These are phyloP conservation scores for Wiebesia pumilae DNA, from an alignment of 1,140 invertebrate genomes.

Conservation along the genomic window DNA sequence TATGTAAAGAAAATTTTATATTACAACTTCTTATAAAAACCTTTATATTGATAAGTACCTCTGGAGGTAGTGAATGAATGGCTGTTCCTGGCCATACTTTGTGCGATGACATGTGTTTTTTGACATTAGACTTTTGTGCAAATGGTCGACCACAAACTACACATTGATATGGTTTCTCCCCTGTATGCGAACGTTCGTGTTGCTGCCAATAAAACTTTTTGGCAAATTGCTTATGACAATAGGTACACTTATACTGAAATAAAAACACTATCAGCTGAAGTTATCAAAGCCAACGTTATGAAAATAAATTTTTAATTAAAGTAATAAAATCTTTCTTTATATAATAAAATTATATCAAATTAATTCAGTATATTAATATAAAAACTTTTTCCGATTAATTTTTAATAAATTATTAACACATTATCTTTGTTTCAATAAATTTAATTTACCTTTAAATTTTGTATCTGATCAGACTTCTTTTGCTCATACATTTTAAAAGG, in stretches of 20 bases:
- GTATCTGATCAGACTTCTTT: constrained; percentile 59
- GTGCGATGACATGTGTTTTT: constrained; percentile 82
- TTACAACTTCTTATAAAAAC: constrained; percentile 18
- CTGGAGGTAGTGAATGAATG: constrained; percentile 71
- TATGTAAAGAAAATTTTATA: neutral
- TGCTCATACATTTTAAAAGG: constrained; percentile 49
- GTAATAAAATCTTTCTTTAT: no score
- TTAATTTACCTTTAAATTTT: constrained; percentile 70
- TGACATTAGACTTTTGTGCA: constrained; percentile 81
- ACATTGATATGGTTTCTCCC: constrained; percentile 80
- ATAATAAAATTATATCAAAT: no score
- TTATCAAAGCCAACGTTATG: no score
- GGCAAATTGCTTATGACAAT: constrained; percentile 76
- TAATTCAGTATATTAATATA: no score
- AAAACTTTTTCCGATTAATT: no score
- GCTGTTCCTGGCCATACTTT: constrained; percentile 76
- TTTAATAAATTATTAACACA: neutral
- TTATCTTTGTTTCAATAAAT: neutral
- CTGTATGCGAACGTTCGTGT: constrained; percentile 78
- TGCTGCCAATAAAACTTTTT: constrained; percentile 77
- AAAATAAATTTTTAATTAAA: no score
- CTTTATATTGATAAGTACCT: constrained; percentile 59
- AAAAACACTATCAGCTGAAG: constrained; percentile 31
- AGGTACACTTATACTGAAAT: constrained; percentile 73
- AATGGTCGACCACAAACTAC: constrained; percentile 79